Conservation (phyloP, 2,113 vertebrate genomes). For the Sinocyclocheilus anophthalmus region DNA sequence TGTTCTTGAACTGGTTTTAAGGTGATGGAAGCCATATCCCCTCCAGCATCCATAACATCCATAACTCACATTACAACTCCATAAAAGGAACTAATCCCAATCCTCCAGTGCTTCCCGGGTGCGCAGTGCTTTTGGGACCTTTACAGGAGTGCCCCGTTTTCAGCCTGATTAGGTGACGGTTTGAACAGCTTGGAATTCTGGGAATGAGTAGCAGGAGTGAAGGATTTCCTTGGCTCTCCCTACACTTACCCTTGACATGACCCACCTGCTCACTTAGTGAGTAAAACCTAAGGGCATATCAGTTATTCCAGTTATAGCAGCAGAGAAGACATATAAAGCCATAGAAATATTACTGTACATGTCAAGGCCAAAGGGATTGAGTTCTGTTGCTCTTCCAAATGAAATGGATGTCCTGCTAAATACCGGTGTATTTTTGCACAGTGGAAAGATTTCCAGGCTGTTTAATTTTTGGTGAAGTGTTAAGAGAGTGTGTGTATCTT, state of each 20-base stretch:
- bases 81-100: conserved; percentile 68
- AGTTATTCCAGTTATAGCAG: conserved; percentile 31
- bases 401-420: conserved; percentile 25
- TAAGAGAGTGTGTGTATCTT: conserved; percentile 40
- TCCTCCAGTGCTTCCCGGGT: conserved; percentile 54
- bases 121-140: conserved; percentile 39
- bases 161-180: conserved; percentile 51
- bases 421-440: conserved; percentile 29
- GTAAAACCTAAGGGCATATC: conserved; percentile 15
- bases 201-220: conserved; percentile 52
- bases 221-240: neutral
- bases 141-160: conserved; percentile 48
- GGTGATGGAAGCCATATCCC: conserved; percentile 46
- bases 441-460: conserved; percentile 20
- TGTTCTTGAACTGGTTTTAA: conserved; percentile 9
- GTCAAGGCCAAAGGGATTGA: conserved; percentile 29
- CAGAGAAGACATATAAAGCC: neutral
- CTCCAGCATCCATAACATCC: conserved; percentile 1
- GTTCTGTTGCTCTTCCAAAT: conserved; percentile 16
- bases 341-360: conserved; percentile 20
- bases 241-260: conserved; percentile 21
- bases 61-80: conserved; percentile 53
- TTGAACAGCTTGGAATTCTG: conserved; percentile 56
- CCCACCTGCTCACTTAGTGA: conserved; percentile 30
- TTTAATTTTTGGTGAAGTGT: conserved; percentile 23